Percentiles rank a stretch among this genome's conserved stretches.
These are phyloP conservation scores for Anolis apletophallus DNA, from an alignment of 2,797 vertebrate genomes.

Conservation along the genomic window DNA sequence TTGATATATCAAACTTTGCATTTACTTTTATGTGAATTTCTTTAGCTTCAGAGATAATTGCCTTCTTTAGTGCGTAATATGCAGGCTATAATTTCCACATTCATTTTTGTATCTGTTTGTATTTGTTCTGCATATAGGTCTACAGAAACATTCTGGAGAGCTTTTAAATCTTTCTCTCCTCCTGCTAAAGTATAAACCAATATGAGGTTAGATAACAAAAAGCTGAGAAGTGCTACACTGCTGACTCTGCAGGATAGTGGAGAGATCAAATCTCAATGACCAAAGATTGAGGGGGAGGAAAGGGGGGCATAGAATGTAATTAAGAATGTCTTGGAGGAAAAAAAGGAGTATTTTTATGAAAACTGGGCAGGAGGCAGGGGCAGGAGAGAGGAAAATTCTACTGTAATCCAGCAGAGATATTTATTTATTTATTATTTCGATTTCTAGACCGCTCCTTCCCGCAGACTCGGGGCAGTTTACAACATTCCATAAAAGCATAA, in stretches of 20 bases:
- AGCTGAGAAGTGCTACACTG: constrained; percentile 1
- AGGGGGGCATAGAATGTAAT: not conserved
- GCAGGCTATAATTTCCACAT: not conserved
- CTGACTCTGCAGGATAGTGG: not conserved
- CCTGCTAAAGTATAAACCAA: constrained; percentile 28
- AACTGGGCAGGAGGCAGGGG: not conserved
- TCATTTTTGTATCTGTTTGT: not conserved
- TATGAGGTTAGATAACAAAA: constrained; percentile 34
- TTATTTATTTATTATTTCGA: no score
- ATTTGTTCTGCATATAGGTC: not conserved
- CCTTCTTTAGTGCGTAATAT: constrained; percentile 29
- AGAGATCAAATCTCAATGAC: constrained; percentile 37
- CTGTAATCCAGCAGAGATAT: not conserved
- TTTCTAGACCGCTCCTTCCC: no score
- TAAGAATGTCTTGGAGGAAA: constrained; percentile 20
- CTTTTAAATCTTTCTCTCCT: not conserved
- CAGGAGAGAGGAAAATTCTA: not conserved
- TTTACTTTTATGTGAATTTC: not conserved
- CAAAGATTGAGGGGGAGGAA: not conserved
- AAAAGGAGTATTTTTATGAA: not conserved
- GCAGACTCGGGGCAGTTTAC: no score
- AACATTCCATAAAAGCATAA: no score
- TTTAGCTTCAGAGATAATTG: constrained; percentile 24
- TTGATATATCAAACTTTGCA: constrained; percentile 12
- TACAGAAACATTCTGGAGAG: constrained; percentile 24